Percentiles rank a stretch among this genome's conserved stretches.
These are phyloP conservation scores for Tauraco erythrolophus DNA, from an alignment of 2,113 vertebrate genomes.

Conservation along the genomic window DNA sequence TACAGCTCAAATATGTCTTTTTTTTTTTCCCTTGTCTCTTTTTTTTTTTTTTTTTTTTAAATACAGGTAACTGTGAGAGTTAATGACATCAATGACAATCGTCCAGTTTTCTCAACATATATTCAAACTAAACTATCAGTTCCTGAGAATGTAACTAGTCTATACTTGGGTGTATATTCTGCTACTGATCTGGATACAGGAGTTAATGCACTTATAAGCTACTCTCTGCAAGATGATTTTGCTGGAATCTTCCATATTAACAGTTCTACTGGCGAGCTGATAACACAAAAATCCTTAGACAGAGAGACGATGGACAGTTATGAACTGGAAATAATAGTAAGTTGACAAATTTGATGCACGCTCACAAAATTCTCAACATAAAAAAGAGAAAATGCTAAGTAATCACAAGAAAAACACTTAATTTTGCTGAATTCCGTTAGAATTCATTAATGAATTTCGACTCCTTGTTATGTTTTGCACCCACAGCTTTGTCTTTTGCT, in stretches of 20 bases:
- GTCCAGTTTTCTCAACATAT: slow-evolving; percentile 39
- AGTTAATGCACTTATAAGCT: slow-evolving; percentile 43
- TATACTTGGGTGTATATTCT: slow-evolving; percentile 42
- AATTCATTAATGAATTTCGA: not conserved
- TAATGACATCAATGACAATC: slow-evolving; percentile 63
- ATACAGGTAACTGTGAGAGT: slow-evolving; percentile 55
- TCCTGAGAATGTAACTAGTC: slow-evolving; percentile 24
- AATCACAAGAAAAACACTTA: not conserved
- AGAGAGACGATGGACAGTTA: slow-evolving; percentile 51
- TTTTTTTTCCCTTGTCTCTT: no score
- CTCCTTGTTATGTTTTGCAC: not conserved
- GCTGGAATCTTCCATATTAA: slow-evolving; percentile 27
- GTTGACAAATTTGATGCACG: not conserved
- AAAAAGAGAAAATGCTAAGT: not conserved
- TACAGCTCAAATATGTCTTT: not conserved
- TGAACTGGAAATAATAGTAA: slow-evolving; percentile 59
- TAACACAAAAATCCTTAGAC: slow-evolving; percentile 30
- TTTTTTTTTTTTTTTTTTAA: not conserved
- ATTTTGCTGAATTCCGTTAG: not conserved
- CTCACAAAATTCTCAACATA: not conserved
- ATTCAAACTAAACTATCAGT: slow-evolving; percentile 36
- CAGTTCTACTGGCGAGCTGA: slow-evolving; percentile 47
- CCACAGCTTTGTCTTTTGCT: not conserved
- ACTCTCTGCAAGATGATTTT: slow-evolving; percentile 64
- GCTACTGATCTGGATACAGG: slow-evolving; percentile 62